Base-by-base conservation (phyloP, 2,888 invertebrate genomes). In the Oithona nana region DNA sequence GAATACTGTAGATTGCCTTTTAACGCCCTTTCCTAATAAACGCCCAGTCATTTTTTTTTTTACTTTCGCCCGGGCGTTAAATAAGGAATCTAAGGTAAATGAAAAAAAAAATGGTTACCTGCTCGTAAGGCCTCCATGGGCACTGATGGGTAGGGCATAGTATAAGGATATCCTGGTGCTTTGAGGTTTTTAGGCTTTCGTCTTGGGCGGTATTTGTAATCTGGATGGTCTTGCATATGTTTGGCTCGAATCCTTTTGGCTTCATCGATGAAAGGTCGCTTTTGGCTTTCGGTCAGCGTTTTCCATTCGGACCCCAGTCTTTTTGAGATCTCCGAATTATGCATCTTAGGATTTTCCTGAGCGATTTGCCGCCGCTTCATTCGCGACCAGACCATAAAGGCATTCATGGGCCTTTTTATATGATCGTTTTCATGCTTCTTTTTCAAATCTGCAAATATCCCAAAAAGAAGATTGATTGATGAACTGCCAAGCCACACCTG, bases 361-460 rank as follows among this genome's bases (percentile, higher is more conserved):
- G 93, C 89, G 70, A 94, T 93, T 74, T 90, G 88, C 62, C 89
- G 80, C 20, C 93, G 77, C 73, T 93, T 90, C 50, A 89, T 83
- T 51, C 92, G 77, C 3, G 92, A 90, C 93, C 93, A 93, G 30
- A 88, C 93, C 92, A 94, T 94, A 75, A 94, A 94, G 0, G 94
- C 93, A 76, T 94, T 94, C 94, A 95, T 94, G 1, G 94, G 94
- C 24, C 94, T 78, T 74, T 94, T 95, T 71, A 95, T 90, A 74
- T 92, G 89, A 55, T 65, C 64, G 1, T 65, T 65, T 31, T 65
- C 61, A 13, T 28, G n/a, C 29, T 61, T 54, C 26, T 54, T 54
- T 16, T 39, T 39, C 54, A 39, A 39, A 39, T 39, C 39, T 39
- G 39, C 39, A 16, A 16, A n/a, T n/a, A n/a, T n/a, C n/a, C n/a